Base-by-base conservation (phyloP, 2,797 vertebrate species). In the Spinibarbus caldwelli region DNA sequence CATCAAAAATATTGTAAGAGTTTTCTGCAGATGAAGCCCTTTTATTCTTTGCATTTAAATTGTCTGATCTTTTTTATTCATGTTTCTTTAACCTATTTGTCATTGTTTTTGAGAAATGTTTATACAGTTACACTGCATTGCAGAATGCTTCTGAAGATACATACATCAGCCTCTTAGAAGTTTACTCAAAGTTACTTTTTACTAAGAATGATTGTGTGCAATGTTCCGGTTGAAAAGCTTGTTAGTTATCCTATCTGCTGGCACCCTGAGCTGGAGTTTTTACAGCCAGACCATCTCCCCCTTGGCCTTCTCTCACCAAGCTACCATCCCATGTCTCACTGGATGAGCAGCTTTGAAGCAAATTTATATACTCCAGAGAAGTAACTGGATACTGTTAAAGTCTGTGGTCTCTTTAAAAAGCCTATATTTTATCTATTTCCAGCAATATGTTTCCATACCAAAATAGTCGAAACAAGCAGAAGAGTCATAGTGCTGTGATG, bases 291-390 rank as follows among this genome's bases (percentile, higher is more conserved):
- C 36, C 66, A 78, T 78, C 52, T 78, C 66, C 83, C 72, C 17
- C 31, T 21, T 84, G 82, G 82, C 72, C 75, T 71, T 70, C 62
- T 31, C 66, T 71, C 75, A 84, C 82, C 72, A 77, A 67, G 73
- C 62, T 68, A 67, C 62, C 72, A 84, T 67, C 45, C 43, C 45
- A 66, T 77, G 34, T 67, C 82, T 84, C 62, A 41, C 62, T 77
- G 82, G 31, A 77, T 83, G 72, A 77, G 45, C 72, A 54, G 59
- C 59, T 77, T 77, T 54, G 47, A 84, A 78, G 62, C 73, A 57
- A 47, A 77, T 75, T 66, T 77, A 64, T 41, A 84, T 78, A 52
- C 82, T 84, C 82, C 45, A 78, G 72, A 78, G 73, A 84, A 84
- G 45, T 41, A 77, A 78, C 62, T 68, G 62, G 82, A 84, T 67